Evolutionary conservation across 2,888 invertebrate species (phyloP).

Genomic region (Plebejus anna): DNA sequence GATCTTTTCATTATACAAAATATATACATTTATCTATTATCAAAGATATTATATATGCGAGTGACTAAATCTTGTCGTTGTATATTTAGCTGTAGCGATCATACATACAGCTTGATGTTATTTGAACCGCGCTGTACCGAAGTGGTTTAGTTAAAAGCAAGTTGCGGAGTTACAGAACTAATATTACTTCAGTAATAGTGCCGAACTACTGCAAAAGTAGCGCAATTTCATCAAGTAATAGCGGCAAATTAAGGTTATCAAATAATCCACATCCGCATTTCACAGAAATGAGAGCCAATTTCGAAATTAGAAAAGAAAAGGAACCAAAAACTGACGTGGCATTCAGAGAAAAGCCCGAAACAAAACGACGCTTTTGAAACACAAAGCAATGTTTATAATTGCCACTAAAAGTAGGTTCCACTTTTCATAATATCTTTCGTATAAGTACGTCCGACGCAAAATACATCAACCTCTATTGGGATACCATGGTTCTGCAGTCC

Average conservation of each 20-base stretch:
- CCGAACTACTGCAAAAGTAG: background rate
- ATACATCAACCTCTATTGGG: too few species aligned
- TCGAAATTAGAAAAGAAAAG: conserved; percentile 15
- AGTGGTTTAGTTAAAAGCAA: conserved; percentile 28
- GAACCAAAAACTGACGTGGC: background rate
- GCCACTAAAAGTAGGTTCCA: background rate
- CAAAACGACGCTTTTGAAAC: conserved; percentile 13
- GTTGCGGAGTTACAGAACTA: conserved; percentile 21
- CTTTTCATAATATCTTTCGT: background rate
- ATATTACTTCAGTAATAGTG: conserved; percentile 16
- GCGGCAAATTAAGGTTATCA: conserved; percentile 4
- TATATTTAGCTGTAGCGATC: background rate
- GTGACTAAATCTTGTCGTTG: background rate
- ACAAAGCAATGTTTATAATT: conserved; percentile 14
- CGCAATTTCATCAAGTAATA: conserved; percentile 1
- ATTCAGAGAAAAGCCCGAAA: background rate
- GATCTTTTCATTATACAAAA: too few species aligned
- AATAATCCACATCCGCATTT: background rate
- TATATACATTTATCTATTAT: too few species aligned
- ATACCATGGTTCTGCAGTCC: too few species aligned
- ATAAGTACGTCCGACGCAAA: background rate
- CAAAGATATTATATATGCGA: too few species aligned
- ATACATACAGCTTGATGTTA: background rate
- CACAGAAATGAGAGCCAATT: background rate
- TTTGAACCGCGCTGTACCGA: conserved; percentile 11